These are phyloP conservation scores for Xiphydria camelus DNA, from an alignment of 2,888 invertebrate species.

Conservation along the genomic window DNA sequence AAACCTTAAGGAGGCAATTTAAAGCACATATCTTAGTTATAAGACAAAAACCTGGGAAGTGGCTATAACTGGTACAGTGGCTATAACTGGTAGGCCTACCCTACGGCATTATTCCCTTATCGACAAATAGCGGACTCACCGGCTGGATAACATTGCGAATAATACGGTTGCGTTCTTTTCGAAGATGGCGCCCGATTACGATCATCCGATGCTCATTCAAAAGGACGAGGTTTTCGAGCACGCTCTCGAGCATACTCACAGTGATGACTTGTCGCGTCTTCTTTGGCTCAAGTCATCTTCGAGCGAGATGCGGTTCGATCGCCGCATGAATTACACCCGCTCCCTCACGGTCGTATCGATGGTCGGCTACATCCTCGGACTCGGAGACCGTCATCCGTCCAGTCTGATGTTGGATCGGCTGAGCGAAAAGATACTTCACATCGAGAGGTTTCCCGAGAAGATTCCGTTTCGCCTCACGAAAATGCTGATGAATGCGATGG, in stretches of 20 bases:
- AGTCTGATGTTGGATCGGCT: constrained; percentile 98
- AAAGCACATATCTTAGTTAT: too few species aligned
- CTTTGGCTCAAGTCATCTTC: constrained; percentile 98
- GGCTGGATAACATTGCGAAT: constrained; percentile 89
- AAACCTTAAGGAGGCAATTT: too few species aligned
- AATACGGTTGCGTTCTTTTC: too few species aligned
- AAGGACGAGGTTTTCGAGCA: constrained; percentile 99
- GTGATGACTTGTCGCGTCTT: constrained; percentile 92
- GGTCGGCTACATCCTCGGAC: constrained; percentile 95
- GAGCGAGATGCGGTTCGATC: constrained; percentile 98
- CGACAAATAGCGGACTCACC: constrained; percentile 96
- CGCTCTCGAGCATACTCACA: constrained; percentile 90
- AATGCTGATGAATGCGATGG: constrained; percentile 99
- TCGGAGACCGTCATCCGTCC: constrained; percentile 98
- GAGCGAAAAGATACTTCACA: constrained; percentile 98
- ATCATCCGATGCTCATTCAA: constrained; percentile 95
- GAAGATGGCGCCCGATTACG: constrained; percentile 96
- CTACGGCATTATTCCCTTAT: constrained; percentile 96
- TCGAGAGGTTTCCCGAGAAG: constrained; percentile 99
- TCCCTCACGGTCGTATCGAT: constrained; percentile 99
- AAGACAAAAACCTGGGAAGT: too few species aligned
- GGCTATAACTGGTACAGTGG: too few species aligned
- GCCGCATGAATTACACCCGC: constrained; percentile 97
- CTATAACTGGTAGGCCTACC: too few species aligned
- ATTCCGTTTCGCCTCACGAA: constrained; percentile 97